Base-by-base conservation (phyloP, 2,113 vertebrate species). In the Apodemus speciosus region DNA sequence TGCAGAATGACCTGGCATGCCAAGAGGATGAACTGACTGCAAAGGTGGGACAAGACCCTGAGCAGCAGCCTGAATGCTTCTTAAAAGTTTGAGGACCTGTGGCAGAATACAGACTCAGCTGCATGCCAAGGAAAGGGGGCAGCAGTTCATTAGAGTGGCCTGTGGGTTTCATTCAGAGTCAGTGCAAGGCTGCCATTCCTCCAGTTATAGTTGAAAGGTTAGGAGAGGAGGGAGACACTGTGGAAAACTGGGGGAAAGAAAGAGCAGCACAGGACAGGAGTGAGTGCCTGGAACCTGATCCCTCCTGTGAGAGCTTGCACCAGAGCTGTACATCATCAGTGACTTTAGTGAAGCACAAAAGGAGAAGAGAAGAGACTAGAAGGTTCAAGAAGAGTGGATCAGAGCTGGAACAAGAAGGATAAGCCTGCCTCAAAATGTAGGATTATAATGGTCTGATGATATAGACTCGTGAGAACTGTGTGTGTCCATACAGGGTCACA, bases 401-500 rank as follows among this genome's bases (percentile, higher is more conserved):
- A 46, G 38, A 32, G 2, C 56, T 43, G 5, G 38, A 43, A 62
- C 38, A 64, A 60, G 38, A 58, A 3, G 3, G 21, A 83, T 62
- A 40, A 40, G 38, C 58, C 62, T 10, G 58, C 58, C 9, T 84
- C 38, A 46, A 46, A 40, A 20, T 40, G 18, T 46, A 64, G 53
- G 35, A 38, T 27, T 18, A 46, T 18, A 40, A 32, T 64, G 58
- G 38, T 64, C 40, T 3, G 6, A 32, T 16, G 25, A 30, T 10
- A 20, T 6, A 46, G 9, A 32, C 38, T 15, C 80, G 20, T 6
- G 8, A 92, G 40, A 51, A 27, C 49, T 3, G 0, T 40, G 18
- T 0, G 1, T 30, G 25, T 76, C 71, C 49, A 38, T 0, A 1
- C 23, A 15, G 13, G 46, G 23, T 23, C 25, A 23, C 9, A 15